Percentiles rank a stretch among this genome's conserved stretches.
Evolutionary conservation across 2,888 invertebrate genomes (phyloP).

Genomic region (Galeopsomyia nigrocyanea): DNA sequence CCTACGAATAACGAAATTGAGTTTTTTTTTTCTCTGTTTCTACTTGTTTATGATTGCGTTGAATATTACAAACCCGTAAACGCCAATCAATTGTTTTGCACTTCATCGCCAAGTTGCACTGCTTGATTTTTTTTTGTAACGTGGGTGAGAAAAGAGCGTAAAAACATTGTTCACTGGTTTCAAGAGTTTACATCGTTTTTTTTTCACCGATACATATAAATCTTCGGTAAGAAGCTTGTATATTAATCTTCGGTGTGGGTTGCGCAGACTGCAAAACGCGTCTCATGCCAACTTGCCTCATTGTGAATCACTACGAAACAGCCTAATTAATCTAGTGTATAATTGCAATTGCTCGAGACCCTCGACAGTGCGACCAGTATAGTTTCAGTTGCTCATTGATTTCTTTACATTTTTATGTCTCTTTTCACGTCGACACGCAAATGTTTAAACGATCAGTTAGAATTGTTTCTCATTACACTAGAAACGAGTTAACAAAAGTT

Average conservation of each 20-base stretch:
- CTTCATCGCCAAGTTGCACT: slow-evolving; percentile 14
- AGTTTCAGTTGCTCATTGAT: slow-evolving; percentile 2
- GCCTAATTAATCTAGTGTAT: slow-evolving; percentile 26
- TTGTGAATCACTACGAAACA: slow-evolving; percentile 36
- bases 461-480: no score
- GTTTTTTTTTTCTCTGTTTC: slow-evolving; percentile 8
- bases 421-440: no score
- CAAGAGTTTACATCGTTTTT: slow-evolving; percentile 1
- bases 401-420: background rate
- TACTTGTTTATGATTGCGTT: slow-evolving; percentile 34
- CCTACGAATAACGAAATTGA: background rate
- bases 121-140: slow-evolving; percentile 5
- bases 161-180: slow-evolving; percentile 14
- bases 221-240: slow-evolving; percentile 33
- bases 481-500: no score
- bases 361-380: slow-evolving; percentile 16
- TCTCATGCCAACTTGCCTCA: slow-evolving; percentile 20
- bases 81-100: slow-evolving; percentile 26
- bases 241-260: slow-evolving; percentile 31
- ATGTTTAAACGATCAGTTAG: no score
- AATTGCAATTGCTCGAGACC: slow-evolving; percentile 2
- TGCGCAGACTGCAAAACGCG: slow-evolving; percentile 34
- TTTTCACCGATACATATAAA: slow-evolving; percentile 30
- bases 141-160: slow-evolving; percentile 26
- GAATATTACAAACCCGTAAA: slow-evolving; percentile 38